A percentile compares a stretch with the other conserved stretches of the same genome.
These are phyloP conservation scores for Centrocercus urophasianus DNA, from an alignment of 2,113 vertebrate genomes.

Conservation along the genomic window DNA sequence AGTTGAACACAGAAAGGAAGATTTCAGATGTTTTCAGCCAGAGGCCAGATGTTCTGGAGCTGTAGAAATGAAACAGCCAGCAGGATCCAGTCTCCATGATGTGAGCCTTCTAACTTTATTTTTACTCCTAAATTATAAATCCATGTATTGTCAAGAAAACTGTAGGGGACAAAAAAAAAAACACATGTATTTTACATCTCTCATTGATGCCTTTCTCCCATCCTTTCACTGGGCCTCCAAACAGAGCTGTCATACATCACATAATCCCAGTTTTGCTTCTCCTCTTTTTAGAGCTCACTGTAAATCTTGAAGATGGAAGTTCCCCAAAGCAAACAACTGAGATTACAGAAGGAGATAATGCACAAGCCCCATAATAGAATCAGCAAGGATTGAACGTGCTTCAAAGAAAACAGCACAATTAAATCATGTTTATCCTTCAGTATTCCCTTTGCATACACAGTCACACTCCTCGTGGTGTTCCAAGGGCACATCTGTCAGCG, in stretches of 20 bases:
- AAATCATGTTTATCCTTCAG: constrained; percentile 79
- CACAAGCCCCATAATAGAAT: constrained; percentile 71
- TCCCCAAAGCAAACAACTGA: constrained; percentile 77
- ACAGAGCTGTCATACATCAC: constrained; percentile 74
- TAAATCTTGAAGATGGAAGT: constrained; percentile 74
- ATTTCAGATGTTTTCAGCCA: constrained; percentile 71
- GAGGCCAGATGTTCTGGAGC: constrained; percentile 60
- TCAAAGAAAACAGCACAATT: constrained; percentile 34
- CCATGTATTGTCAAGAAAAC: constrained; percentile 56
- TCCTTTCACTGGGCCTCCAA: constrained; percentile 74
- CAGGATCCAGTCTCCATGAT: constrained; percentile 53
- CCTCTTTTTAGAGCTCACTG: constrained; percentile 70
- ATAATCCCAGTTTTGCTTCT: constrained; percentile 75
- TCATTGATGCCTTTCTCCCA: constrained; percentile 69
- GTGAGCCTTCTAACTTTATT: constrained; percentile 25
- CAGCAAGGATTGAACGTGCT: constrained; percentile 72
- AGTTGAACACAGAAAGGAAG: constrained; percentile 58
- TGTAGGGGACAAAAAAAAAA: constrained; percentile 14
- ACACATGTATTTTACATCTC: constrained; percentile 57
- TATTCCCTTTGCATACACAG: constrained; percentile 91
- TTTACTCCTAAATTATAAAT: constrained; percentile 65
- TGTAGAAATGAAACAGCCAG: constrained; percentile 64
- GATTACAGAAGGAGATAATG: constrained; percentile 80
- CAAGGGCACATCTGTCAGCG: constrained; percentile 91
- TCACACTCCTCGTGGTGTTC: constrained; percentile 96